Evolutionary conservation across 2,113 vertebrate genomes (phyloP), one percentile per base, ranked within the genome.

Genomic region (Alces alces): DNA sequence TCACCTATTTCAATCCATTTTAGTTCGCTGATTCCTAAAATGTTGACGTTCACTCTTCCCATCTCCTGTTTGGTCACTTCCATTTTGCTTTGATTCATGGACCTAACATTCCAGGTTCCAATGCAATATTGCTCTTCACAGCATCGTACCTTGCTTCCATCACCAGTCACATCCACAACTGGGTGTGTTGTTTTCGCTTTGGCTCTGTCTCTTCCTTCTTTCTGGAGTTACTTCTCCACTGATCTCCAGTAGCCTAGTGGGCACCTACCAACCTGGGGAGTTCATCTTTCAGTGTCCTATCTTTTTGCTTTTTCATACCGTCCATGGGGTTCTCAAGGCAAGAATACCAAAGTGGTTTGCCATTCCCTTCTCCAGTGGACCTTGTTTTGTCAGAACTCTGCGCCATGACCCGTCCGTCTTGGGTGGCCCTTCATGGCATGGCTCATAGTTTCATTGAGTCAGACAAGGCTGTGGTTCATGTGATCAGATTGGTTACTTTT

Each of bases 391-490:
- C 19, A 70, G 66, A 70, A 21, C 64, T 70, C n/a, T 70, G 17
- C 19, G 21, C 19, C 19, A 23, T 70, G n/a, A 36, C 10, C 9
- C 0, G 0, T 70, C 66, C n/a, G 0, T 70, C n/a, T 70, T 23
- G n/a, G n/a, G 66, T 70, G n/a, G 19, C 66, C n/a, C n/a, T 23
- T 70, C 64, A 70, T 36, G 64, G 9, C 17, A 11, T 70, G n/a
- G 19, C n/a, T 70, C 9, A 70, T 70, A 70, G 64, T 70, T 70
- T 70, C 66, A 70, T 1, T 70, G 64, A 36, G n/a, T 70, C 23
- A 70, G n/a, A 70, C n/a, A 70, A 70, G 0, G 19, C 19, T 70
- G 2, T 70, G n/a, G n/a, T 70, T 9, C 66, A 23, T 70, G 66
- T 70, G 19, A 39, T 70, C 12, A 70, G 9, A 70, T 23, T 70